Evolutionary conservation across 2,113 vertebrate species (phyloP).

Genomic region (Fulica atra): DNA sequence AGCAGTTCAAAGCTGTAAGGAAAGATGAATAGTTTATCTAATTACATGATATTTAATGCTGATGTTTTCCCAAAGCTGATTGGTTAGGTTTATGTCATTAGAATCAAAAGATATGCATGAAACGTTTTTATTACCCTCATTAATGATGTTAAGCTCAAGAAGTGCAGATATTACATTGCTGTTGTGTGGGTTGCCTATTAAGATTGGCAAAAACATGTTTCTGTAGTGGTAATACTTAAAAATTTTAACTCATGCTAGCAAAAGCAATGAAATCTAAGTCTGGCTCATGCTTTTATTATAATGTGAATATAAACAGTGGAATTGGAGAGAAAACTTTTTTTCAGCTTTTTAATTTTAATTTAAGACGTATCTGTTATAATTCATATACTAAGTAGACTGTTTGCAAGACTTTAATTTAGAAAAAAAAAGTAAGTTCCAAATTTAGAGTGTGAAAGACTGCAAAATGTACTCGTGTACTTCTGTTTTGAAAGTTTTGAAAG

Average conservation of each 20-base stretch:
- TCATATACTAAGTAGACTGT: neutral
- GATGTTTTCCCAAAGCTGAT: neutral
- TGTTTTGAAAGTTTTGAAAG: neutral
- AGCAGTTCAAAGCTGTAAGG: constrained; percentile 1
- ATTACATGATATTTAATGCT: constrained; percentile 29
- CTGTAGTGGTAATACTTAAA: neutral
- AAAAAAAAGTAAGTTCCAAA: neutral
- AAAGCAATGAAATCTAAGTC: neutral
- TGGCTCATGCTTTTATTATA: neutral
- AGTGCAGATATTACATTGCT: neutral
- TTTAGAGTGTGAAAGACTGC: neutral
- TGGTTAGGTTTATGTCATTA: neutral
- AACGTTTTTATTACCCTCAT: constrained; percentile 2
- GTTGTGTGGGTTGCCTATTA: neutral
- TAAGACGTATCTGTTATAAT: neutral
- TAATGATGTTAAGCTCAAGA: constrained; percentile 10
- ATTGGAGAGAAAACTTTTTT: neutral
- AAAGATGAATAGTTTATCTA: constrained; percentile 37
- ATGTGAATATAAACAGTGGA: neutral
- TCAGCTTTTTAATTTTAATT: neutral
- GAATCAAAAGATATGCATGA: constrained; percentile 6
- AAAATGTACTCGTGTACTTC: neutral
- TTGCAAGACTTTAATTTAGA: neutral
- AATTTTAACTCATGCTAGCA: neutral
- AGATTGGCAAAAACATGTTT: neutral